Evolutionary conservation across 2,888 invertebrate species (phyloP).

Genomic region (Melinaea menophilus): DNA sequence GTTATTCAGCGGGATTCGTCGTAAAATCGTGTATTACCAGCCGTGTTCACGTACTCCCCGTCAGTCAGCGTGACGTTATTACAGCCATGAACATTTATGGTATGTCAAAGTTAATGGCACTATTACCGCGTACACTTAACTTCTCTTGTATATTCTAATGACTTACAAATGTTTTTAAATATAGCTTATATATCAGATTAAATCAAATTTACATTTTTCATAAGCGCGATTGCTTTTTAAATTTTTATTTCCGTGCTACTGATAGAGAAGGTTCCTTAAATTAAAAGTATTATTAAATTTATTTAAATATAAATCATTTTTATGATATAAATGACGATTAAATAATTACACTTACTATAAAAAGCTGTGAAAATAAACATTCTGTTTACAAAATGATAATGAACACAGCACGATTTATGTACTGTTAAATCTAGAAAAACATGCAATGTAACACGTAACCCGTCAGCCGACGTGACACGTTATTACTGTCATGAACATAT

Average conservation of each 20-base stretch:
- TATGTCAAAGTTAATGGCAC: slow-evolving; percentile 22
- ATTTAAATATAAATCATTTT: too few species aligned
- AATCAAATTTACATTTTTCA: too few species aligned
- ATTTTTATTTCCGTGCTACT: too few species aligned
- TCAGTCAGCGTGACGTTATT: slow-evolving; percentile 20
- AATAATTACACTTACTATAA: too few species aligned
- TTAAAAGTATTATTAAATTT: too few species aligned
- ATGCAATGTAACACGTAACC: slow-evolving; percentile 6
- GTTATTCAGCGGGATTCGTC: slow-evolving; percentile 6
- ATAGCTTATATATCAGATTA: too few species aligned
- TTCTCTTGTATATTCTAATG: slow-evolving; percentile 7
- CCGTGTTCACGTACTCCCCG: slow-evolving; percentile 5
- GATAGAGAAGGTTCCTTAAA: too few species aligned
- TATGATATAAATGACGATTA: too few species aligned
- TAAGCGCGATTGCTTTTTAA: too few species aligned
- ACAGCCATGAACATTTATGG: slow-evolving; percentile 20
- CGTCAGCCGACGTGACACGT: slow-evolving; percentile 17
- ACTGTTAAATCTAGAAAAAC: slow-evolving; percentile 14
- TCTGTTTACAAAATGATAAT: too few species aligned
- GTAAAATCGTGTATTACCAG: slow-evolving; percentile 19
- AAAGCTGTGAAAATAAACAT: too few species aligned
- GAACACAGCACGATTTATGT: not conserved
- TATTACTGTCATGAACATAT: slow-evolving; percentile 17
- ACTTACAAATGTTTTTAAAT: not conserved
- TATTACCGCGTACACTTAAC: slow-evolving; percentile 18